These are phyloP conservation scores for Amblyopsis rosae DNA, from an alignment of 2,113 vertebrate genomes.

Conservation along the genomic window DNA sequence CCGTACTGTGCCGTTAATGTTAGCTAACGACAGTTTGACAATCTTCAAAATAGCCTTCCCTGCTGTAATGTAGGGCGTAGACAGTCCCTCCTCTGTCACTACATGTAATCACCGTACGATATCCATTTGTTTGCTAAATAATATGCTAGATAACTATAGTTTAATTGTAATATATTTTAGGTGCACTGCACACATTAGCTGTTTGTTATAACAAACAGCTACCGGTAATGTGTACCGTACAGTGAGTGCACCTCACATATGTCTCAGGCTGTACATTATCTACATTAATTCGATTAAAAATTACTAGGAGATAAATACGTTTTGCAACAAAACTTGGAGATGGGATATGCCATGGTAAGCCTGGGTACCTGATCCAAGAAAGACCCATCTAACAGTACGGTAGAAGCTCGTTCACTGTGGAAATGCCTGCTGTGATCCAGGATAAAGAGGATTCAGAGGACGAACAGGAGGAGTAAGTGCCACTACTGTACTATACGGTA, in stretches of 20 bases:
- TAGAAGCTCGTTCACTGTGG: conserved; percentile 41
- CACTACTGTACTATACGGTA: conserved; percentile 4
- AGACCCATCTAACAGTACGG: conserved; percentile 15
- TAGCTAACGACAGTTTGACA: background rate
- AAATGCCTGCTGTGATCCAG: conserved; percentile 85
- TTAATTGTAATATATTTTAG: too few species aligned
- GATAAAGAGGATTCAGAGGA: conserved; percentile 84
- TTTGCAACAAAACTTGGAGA: conserved; percentile 9
- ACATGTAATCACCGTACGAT: background rate
- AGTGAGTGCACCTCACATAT: too few species aligned
- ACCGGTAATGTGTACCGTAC: too few species aligned
- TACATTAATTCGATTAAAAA: background rate
- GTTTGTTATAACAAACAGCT: background rate
- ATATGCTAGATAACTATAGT: too few species aligned
- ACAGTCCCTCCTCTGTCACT: too few species aligned
- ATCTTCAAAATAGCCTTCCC: too few species aligned
- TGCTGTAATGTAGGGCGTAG: too few species aligned
- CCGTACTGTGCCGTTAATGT: background rate
- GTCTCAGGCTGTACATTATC: too few species aligned
- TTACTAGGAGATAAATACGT: background rate
- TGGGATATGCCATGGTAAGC: conserved; percentile 46
- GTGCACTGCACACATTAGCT: background rate
- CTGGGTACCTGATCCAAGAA: conserved; percentile 40
- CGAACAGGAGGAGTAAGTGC: conserved; percentile 73
- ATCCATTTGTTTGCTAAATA: too few species aligned